Conservation (phyloP, 2,797 vertebrate genomes). For the Dryobates pubescens region DNA sequence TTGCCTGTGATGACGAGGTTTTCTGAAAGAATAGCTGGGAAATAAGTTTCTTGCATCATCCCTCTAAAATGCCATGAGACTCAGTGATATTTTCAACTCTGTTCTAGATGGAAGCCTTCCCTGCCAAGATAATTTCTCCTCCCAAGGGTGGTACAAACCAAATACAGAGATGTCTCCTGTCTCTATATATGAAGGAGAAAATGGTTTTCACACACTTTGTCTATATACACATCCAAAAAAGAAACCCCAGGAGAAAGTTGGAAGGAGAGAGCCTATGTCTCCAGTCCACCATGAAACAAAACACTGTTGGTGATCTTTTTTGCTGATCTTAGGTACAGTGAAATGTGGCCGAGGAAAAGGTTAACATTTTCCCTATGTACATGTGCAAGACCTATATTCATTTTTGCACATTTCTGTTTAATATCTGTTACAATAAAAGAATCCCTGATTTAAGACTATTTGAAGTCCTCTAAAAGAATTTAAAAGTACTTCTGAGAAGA, state of each 20-base stretch:
- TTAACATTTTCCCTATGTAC: not conserved
- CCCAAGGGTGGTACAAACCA: conserved; percentile 14
- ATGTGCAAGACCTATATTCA: not conserved
- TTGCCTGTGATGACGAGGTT: not conserved
- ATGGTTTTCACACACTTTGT: conserved; percentile 22
- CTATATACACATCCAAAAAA: not conserved
- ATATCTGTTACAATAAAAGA: conserved; percentile 26
- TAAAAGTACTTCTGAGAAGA: not conserved
- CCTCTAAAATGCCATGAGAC: not conserved
- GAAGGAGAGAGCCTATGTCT: not conserved
- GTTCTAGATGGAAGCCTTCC: not conserved
- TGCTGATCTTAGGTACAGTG: not conserved
- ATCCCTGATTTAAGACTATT: conserved; percentile 29
- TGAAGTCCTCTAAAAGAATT: conserved; percentile 24
- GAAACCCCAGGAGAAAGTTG: not conserved
- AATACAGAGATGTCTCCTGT: conserved; percentile 6
- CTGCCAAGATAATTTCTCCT: conserved; percentile 34
- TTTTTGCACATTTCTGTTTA: conserved; percentile 41
- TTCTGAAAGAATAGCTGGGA: not conserved
- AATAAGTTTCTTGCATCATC: not conserved
- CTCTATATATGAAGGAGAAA: not conserved
- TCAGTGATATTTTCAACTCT: not conserved
- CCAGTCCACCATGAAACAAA: not conserved
- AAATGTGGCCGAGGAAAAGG: conserved; percentile 1
- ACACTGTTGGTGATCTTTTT: not conserved